phyloP scores from a whole-genome alignment of 2,113 vertebrate species.

The Myotis davidii region DNA sequence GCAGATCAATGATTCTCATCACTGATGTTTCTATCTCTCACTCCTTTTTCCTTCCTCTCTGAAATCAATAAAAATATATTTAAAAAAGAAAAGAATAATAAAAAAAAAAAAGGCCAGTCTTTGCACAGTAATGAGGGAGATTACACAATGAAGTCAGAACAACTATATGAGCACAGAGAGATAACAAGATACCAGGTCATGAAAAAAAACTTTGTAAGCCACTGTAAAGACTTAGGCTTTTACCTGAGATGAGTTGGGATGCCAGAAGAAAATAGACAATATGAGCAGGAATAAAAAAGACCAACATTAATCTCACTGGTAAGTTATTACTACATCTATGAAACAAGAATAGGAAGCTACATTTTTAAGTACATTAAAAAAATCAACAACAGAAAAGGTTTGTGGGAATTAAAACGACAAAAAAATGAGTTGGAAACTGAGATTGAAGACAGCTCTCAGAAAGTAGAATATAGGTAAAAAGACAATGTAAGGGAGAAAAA shows the following conservation, averaged over 20 bases:
- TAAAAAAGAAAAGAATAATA: too few relatives aligned
- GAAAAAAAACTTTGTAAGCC: background rate
- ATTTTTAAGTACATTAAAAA: constrained; percentile 49
- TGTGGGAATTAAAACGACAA: constrained; percentile 33
- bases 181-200: background rate
- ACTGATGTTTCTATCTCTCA: too few relatives aligned
- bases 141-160: background rate
- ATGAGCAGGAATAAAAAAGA: constrained; percentile 8
- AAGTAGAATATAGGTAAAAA: background rate
- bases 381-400: background rate
- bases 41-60: too few relatives aligned
- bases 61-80: too few relatives aligned
- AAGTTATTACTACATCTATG: background rate
- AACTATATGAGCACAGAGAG: background rate
- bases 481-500: background rate
- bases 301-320: background rate
- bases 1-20: too few relatives aligned
- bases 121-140: background rate
- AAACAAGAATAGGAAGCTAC: background rate
- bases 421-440: background rate
- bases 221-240: background rate
- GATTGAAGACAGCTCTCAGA: background rate
- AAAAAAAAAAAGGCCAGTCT: background rate
- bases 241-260: background rate
- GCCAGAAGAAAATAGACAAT: background rate